These are phyloP conservation scores for Syngnathus floridae DNA, from an alignment of 2,113 vertebrate genomes.

Conservation along the genomic window DNA sequence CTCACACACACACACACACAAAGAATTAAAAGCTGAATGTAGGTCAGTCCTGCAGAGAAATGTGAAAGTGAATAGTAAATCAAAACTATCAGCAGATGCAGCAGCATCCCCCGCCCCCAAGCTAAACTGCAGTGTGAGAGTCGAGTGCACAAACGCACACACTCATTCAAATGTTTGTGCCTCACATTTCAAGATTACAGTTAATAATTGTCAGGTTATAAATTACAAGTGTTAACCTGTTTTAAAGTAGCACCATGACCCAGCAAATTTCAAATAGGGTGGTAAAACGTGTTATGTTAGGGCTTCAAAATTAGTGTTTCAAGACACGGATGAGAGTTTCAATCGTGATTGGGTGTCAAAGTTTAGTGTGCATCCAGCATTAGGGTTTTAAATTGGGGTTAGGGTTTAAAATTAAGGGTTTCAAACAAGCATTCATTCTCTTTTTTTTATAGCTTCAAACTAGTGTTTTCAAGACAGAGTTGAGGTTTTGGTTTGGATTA, in stretches of 20 bases:
- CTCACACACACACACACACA: conserved; percentile 5
- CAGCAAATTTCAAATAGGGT: too few relatives aligned
- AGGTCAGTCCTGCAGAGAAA: conserved; percentile 61
- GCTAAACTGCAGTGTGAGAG: conserved; percentile 24
- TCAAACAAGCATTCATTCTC: background rate
- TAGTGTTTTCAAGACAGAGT: background rate
- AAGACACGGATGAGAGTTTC: too few relatives aligned
- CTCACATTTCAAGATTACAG: background rate
- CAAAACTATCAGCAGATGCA: conserved; percentile 52
- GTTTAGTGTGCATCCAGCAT: too few relatives aligned
- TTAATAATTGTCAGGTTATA: background rate
- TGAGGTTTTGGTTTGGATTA: too few relatives aligned
- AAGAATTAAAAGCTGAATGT: conserved; percentile 47
- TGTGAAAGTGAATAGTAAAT: conserved; percentile 65
- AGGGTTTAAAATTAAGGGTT: background rate
- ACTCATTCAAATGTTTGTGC: background rate
- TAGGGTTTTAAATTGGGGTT: background rate
- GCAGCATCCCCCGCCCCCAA: conserved; percentile 18
- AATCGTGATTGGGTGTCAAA: too few relatives aligned
- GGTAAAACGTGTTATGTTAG: background rate
- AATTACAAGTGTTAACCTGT: too few relatives aligned
- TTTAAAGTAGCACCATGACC: too few relatives aligned
- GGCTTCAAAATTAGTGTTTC: background rate
- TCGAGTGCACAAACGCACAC: background rate
- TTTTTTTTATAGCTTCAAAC: background rate